Evolutionary conservation across 2,113 vertebrate species (phyloP), one percentile per base, ranked within the genome.

Genomic region (Oncorhynchus gorbuscha): DNA sequence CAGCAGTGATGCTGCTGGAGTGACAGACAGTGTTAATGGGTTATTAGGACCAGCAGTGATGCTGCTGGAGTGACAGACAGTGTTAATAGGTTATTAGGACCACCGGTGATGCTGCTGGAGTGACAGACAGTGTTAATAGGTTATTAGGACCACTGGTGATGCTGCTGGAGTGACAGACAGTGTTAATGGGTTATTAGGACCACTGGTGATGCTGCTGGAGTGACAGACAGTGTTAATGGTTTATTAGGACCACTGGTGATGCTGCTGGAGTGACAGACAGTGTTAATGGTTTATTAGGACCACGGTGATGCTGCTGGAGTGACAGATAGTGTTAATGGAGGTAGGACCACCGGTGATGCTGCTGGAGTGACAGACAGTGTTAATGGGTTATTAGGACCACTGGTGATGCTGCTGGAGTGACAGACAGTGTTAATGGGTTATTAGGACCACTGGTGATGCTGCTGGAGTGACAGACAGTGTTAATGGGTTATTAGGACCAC

Each of bases 11-110:
- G 49, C 72, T 62, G 62, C 28, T 11, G 59, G 74, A 76, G 18
- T 14, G 49, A 67, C 75, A 66, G 58, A 32, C 39, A 11, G 14
- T 18, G 49, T 16, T 51, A 14, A 51, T 39, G 0, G 35, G 35
- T 39, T 9, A 39, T 39, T 9, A 39, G 35, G 13, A 51, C 13
- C 13, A 51, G 13, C 3, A 3, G 5, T 35, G 32, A 55, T 22
- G 49, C 72, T 62, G 62, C 26, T 11, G 58, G 74, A 76, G 30
- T 14, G 49, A 71, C 75, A 66, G 58, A 32, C 39, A 11, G 49
- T 55, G 14, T 16, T 55, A 4, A 55, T 45, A 2, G 39, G 8
- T 45, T 45, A 45, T 45, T 45, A 45, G 39, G 49, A 55, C 49
- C 22, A 69, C 1, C 7, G 0, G 14, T 11, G 32, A 58, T 24